Evolutionary conservation across 2,888 invertebrate species (phyloP), one percentile per base, ranked within the genome.

Genomic region (Adineta ricciae): DNA sequence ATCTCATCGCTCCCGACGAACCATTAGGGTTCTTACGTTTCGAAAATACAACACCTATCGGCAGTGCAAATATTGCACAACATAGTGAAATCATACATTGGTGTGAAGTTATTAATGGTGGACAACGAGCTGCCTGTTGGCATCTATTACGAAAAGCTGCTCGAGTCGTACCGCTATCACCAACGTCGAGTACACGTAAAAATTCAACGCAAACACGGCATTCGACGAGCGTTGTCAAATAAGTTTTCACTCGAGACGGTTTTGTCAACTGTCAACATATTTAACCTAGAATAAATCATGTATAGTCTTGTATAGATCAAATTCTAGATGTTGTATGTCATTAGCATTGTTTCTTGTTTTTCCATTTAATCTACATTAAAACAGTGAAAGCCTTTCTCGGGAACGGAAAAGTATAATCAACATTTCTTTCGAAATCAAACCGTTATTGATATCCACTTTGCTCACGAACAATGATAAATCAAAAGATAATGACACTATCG

Each of bases 1-100:
- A 93, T 87, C 90, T 93, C 83, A 92, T 93, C 87, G 93, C 93
- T n/a, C 92, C 92, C 87, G 89, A 89, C 64, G 92, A 92, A 86
- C 92, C 92, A 8, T 89, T 89, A 11, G 89, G 84, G 1, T 84
- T 72, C 46, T 56, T 84, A 72, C 50, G 84, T 36, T 72, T 84
- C 46, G 84, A 72, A 46, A 64, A 64, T 64, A 56, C 41, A 92
- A 88, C 91, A 94, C 86, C 94, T 4, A 78, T 41, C 11, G 41
- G 78, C 41, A 78, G 9, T 78, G 38, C 78, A 41, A 78, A 21
- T 41, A 78, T 38, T 8, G 64, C 64, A 14, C 64, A 64, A 64
- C 78, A 78, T 78, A 78, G 78, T 78, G 78, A 78, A 78, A 78
- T 78, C 2, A 78, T 78, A n/a, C 78, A 78, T 78, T 78, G 78